Evolutionary conservation across 23 tunicate species (phyloP), one percentile per base, ranked within the genome.

Genomic region (Botrylloides violaceus): DNA sequence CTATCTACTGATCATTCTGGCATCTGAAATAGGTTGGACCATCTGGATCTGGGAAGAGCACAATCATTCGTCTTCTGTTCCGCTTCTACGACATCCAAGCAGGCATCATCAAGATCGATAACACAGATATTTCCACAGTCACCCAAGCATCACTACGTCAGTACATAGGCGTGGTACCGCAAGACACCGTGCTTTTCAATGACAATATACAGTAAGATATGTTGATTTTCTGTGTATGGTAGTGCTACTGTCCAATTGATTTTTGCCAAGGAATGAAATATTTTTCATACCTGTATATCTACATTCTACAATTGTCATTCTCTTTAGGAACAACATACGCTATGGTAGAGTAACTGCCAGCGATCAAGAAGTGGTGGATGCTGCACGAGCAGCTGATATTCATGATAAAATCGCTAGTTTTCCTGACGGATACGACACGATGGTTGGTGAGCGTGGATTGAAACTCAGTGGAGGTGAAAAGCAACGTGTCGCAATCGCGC

Each of bases 381-480:
- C 98, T 29, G 98, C 92, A 1, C 66, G 43, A 22, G 75, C 84
- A 1, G 83, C 98, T 35, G 92, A 92, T 50, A 84, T 92, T 36
- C 92, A 84, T 61, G 85, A 90, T 43, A 71, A 85, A 29, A 90
- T 90, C 4, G 61, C 72, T 24, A 73, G 56, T 50, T 84, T 90
- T 83, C 98, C 98, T 7, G 92, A 92, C 48, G 63, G 83, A 19
- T 84, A 84, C 49, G 77, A 84, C 24, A 92, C 92, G 15, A 74
- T 79, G 72, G 98, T 93, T 7, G 98, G 98, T 24, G 98, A 93
- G 59, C 63, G 98, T 20, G 98, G 98, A 3, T 61, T 85, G 68
- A 93, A 93, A 64, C 48, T 93, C 53, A 84, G 94, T 59, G 98
- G 98, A 4, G 98, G 98, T 1, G 98, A 93, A 70, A 93, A 93